Percentiles rank a stretch among this genome's conserved stretches.
These are phyloP conservation scores for Cerceris ruficornis DNA, from an alignment of 2,888 invertebrate species.

Conservation along the genomic window DNA sequence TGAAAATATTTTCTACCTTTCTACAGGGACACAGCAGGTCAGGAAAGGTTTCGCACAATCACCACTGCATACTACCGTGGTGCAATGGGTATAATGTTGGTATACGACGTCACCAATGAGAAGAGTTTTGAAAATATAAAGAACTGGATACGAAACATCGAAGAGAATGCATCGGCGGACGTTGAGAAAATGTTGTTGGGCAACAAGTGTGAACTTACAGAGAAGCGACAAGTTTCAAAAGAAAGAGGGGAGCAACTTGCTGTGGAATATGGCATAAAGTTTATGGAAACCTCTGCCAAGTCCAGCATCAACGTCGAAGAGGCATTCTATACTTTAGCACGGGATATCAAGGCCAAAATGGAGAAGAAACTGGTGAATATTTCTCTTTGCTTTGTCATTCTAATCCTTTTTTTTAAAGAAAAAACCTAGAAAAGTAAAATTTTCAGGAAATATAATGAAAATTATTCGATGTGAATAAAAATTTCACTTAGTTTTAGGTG, in stretches of 20 bases:
- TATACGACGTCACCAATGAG: conserved; percentile 99
- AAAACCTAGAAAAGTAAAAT: not conserved
- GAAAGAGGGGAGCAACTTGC: conserved; percentile 98
- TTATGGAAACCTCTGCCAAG: conserved; percentile 99
- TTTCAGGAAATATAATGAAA: not conserved
- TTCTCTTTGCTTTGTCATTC: not conserved
- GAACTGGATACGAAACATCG: conserved; percentile 99
- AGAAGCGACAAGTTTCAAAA: conserved; percentile 96
- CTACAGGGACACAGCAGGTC: conserved; percentile 98
- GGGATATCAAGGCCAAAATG: conserved; percentile 99
- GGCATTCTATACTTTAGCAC: conserved; percentile 97
- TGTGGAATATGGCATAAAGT: conserved; percentile 98
- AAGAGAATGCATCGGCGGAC: conserved; percentile 99
- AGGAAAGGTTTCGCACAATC: conserved; percentile 99
- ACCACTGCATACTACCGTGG: conserved; percentile 99
- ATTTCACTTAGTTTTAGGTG: conserved; percentile 1
- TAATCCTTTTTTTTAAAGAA: not conserved
- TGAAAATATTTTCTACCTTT: not conserved
- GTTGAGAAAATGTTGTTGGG: conserved; percentile 99
- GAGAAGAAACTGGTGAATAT: conserved; percentile 96
- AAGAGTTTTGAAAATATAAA: conserved; percentile 99
- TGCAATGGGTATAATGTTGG: conserved; percentile 99
- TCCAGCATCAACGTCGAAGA: conserved; percentile 98
- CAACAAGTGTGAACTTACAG: conserved; percentile 99
- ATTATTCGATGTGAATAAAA: not conserved